Conservation (phyloP, 2,888 invertebrate genomes). For the Habrosyne pyritoides region DNA sequence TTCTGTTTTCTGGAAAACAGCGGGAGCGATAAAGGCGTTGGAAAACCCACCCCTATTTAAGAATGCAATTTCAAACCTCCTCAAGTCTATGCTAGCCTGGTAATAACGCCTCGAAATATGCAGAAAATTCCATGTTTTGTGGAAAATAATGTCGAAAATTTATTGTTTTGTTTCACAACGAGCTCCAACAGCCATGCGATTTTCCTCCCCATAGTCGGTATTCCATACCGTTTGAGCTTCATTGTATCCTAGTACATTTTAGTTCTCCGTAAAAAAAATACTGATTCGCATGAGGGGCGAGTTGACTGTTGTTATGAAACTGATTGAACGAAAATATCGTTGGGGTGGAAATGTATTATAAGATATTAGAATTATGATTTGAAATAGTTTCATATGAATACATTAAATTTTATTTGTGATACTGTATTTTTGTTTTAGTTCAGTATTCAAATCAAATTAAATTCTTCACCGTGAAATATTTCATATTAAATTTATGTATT, state of each 20-base stretch:
- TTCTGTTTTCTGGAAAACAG: constrained; percentile 22
- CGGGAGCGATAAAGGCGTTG: background rate
- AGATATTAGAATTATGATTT: too few relatives aligned
- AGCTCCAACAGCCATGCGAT: too few relatives aligned
- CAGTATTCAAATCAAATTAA: too few relatives aligned
- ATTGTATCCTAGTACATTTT: constrained; percentile 21
- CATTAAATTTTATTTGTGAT: too few relatives aligned
- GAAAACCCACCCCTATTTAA: constrained; percentile 1
- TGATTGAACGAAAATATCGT: too few relatives aligned
- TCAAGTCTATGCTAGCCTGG: background rate
- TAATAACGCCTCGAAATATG: constrained; percentile 62
- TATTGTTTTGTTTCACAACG: too few relatives aligned
- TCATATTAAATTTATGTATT: too few relatives aligned
- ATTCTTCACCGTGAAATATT: too few relatives aligned
- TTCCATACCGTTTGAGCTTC: constrained; percentile 7
- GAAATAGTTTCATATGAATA: too few relatives aligned
- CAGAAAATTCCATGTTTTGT: constrained; percentile 77
- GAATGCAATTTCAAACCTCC: background rate
- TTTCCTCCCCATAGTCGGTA: too few relatives aligned
- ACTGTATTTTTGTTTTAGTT: too few relatives aligned
- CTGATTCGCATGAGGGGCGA: constrained; percentile 7
- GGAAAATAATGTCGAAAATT: constrained; percentile 30
- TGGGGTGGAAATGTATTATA: too few relatives aligned
- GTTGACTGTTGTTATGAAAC: constrained; percentile 11
- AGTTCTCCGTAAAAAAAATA: constrained; percentile 12